Evolutionary conservation across 2,888 invertebrate genomes (phyloP), one percentile per base, ranked within the genome.

Genomic region (Amphipoea oculea): DNA sequence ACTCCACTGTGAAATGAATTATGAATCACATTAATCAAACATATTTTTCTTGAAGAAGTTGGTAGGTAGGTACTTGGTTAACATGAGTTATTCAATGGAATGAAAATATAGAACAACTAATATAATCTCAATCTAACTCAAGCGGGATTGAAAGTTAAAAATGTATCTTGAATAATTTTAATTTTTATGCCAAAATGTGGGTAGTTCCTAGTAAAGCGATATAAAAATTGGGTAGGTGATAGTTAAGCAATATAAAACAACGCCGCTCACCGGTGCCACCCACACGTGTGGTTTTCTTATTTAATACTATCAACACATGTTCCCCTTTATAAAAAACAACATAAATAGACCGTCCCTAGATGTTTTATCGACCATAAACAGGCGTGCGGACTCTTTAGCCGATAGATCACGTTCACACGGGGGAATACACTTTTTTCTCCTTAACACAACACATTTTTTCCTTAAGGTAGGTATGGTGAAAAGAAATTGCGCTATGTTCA

Each of bases 331-430:
- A 92, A 89, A 96, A 95, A 95, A 94, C 91, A 88, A 93, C 94
- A 93, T 95, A 96, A 96, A 96, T 95, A 96, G 92, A 93, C 93
- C 79, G 90, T 93, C 94, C 93, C 93, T 94, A 92, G 93, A 94
- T 93, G 93, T 94, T 96, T 95, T 95, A 96, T 95, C 94, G 96
- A 90, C 95, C 92, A 95, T 95, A 95, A 96, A 95, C 93, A 93
- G 94, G 93, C 94, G 94, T 94, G 94, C 92, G 92, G 92, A 92
- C 93, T 92, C 92, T 91, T 91, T 92, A 90, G 90, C 89, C 94
- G 92, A 94, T 95, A 95, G 91, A 94, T 95, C 95, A 94, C 94
- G 94, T 94, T 91, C 91, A 89, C 90, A 85, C 86, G 86, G 91
- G 93, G 93, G 92, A 92, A 90, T 91, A 91, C 83, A 86, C 89